These are phyloP conservation scores for Phalloptychus januarius DNA, from an alignment of 2,797 vertebrate species.

Conservation along the genomic window DNA sequence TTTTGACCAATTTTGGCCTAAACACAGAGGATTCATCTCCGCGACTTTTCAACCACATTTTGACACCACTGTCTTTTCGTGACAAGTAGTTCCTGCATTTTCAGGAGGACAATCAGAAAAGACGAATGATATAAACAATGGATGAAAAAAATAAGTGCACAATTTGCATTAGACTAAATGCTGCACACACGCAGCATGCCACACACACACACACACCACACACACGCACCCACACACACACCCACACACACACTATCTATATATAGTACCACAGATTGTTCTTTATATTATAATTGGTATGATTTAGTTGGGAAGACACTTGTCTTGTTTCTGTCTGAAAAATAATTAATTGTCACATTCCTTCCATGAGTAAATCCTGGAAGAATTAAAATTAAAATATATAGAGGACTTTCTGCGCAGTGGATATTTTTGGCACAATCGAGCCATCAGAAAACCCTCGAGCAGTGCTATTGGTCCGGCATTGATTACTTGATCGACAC, in stretches of 20 bases:
- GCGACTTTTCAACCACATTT: neutral
- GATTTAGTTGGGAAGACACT: neutral
- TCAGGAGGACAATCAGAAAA: neutral
- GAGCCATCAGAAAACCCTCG: conserved; percentile 67
- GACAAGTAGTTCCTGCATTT: neutral
- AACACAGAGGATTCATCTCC: neutral
- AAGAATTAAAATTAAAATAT: neutral
- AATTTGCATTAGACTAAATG: neutral
- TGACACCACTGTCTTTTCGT: neutral
- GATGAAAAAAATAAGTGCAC: neutral
- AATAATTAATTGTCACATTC: neutral
- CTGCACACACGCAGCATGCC: neutral
- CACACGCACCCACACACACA: too few relatives aligned
- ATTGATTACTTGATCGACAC: conserved; percentile 71
- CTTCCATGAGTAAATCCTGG: neutral
- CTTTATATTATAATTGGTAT: neutral
- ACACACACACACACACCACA: too few relatives aligned
- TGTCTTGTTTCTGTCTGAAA: neutral
- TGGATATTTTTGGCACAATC: conserved; percentile 36
- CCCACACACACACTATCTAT: too few relatives aligned
- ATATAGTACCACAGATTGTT: too few relatives aligned
- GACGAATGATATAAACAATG: neutral
- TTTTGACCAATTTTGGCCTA: neutral
- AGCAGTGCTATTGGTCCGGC: conserved; percentile 56
- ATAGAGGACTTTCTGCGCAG: neutral